Evolutionary conservation across 2,113 vertebrate species (phyloP).

Genomic region (Vimba vimba): DNA sequence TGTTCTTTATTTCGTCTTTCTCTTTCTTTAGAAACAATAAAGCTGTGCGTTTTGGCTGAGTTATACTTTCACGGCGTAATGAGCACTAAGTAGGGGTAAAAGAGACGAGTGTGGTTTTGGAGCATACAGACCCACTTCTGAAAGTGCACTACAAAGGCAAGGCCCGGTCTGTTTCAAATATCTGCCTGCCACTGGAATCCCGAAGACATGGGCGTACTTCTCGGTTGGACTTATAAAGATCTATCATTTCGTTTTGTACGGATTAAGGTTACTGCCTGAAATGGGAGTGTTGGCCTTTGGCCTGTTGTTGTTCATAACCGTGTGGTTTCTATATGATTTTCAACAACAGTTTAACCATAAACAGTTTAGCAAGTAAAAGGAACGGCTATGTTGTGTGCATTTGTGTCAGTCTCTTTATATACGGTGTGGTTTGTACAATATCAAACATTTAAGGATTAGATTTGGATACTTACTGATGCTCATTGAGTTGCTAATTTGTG

Average conservation of each 20-base stretch:
- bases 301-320: not conserved
- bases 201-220: constrained; percentile 52
- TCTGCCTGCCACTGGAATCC: constrained; percentile 48
- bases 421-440: not conserved
- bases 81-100: constrained; percentile 57
- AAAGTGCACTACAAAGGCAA: constrained; percentile 51
- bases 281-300: constrained; percentile 33
- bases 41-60: constrained; percentile 49
- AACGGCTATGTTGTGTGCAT: not conserved
- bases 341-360: constrained; percentile 6
- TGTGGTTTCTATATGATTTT: constrained; percentile 34
- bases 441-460: not conserved
- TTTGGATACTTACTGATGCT: not conserved
- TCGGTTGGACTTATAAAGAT: constrained; percentile 50
- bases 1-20: not conserved
- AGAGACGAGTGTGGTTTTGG: constrained; percentile 57
- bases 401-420: not conserved
- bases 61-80: constrained; percentile 55
- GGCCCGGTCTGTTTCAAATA: constrained; percentile 58
- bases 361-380: constrained; percentile 21
- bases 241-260: constrained; percentile 55
- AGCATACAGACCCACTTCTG: constrained; percentile 50
- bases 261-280: constrained; percentile 30
- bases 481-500: not conserved
- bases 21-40: constrained; percentile 52